Base-by-base conservation (phyloP, 1,140 invertebrate genomes). In the Tenebrio molitor region DNA sequence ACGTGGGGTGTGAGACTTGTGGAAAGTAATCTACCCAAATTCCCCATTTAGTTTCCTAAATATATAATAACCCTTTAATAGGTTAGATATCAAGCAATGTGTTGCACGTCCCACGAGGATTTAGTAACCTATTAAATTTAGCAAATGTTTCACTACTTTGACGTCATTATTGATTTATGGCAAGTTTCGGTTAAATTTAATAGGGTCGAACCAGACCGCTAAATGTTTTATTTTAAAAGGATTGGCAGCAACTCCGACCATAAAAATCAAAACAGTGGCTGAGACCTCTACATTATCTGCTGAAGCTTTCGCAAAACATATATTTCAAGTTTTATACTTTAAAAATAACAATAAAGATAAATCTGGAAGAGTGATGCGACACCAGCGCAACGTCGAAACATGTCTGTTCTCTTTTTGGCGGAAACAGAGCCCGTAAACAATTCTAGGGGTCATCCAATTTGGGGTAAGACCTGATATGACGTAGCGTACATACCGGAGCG, bases 101-200 rank as follows among this genome's bases (percentile, higher is more conserved):
- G 42, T 69, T 53, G 42, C 23, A 50, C 41, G 17, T 69, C 66
- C 25, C 66, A 53, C 46, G 66, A 69, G 23, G 46, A 69, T 69
- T 69, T 69, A 65, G n/a, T 65, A 44, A 44, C 23, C 42, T 69
- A 50, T 34, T 50, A 53, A 46, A 69, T 69, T 50, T 69, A 69
- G 41, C 66, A 69, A 69, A 69, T 50, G 66, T 53, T 69, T 34
- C 46, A 46, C 6, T 69, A 39, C 66, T 69, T 66, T 39, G 66
- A 69, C 29, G 42, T 65, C 63, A 44, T 65, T 65, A 65, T 65
- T 65, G 63, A 65, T 65, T 65, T 65, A 65, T 44, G 10, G 12
- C 2, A 39, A 17, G 19, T 39, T 65, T 44, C 34, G 34, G 63
- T 17, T 65, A 39, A 65, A 65, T 65, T 65, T 65, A 65, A 65